Evolutionary conservation across 2,888 invertebrate species (phyloP).

Genomic region (Stenolophus ochropezus): DNA sequence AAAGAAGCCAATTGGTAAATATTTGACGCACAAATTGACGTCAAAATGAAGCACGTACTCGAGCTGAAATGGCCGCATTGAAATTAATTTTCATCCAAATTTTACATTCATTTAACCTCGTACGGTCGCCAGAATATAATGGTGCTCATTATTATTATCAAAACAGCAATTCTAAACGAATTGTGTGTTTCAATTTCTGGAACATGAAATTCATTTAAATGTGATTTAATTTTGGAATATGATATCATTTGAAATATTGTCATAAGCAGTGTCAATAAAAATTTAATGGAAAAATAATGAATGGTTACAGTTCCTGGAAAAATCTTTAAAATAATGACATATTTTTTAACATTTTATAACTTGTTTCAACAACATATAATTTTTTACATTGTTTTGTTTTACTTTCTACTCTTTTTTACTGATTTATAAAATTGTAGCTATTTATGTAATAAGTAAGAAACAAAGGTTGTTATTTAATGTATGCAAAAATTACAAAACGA

Average conservation of each 20-base stretch:
- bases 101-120: conserved; percentile 22
- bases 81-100: conserved; percentile 17
- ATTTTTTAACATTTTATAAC: no score
- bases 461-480: no score
- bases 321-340: no score
- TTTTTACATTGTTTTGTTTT: no score
- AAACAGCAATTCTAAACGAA: neutral
- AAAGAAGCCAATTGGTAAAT: conserved; percentile 1
- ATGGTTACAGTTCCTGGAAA: no score
- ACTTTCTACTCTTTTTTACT: no score
- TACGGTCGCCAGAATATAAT: neutral
- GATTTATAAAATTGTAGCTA: no score
- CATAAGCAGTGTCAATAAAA: neutral
- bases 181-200: conserved; percentile 1
- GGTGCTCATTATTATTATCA: neutral
- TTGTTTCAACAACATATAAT: no score
- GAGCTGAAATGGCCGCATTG: neutral
- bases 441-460: no score
- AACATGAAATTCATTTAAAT: neutral
- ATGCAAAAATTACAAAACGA: no score
- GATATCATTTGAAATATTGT: neutral
- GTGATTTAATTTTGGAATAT: neutral
- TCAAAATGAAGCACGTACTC: conserved; percentile 3
- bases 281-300: no score
- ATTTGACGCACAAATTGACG: conserved; percentile 27